Percentiles rank a stretch among this genome's conserved stretches.
phyloP scores from a whole-genome alignment of 2,113 vertebrate species.

The Rhinopithecus roxellana region DNA sequence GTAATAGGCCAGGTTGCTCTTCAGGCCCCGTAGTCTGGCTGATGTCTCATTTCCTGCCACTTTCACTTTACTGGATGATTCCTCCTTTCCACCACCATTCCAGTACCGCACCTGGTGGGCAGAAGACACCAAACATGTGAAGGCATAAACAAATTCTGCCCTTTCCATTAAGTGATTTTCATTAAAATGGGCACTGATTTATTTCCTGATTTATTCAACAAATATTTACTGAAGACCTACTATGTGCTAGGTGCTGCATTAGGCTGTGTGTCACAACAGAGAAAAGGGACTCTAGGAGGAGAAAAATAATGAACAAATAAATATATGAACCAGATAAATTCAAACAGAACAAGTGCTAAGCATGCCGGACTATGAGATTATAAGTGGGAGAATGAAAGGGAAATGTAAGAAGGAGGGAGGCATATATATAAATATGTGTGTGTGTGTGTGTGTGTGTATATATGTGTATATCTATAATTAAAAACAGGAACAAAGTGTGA shows the following conservation, averaged over 20 bases:
- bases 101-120: constrained; percentile 91
- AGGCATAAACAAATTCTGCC: not conserved
- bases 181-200: not conserved
- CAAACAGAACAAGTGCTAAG: not conserved
- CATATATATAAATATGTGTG: too few species aligned
- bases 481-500: not conserved
- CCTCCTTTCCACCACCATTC: constrained; percentile 93
- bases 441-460: too few species aligned
- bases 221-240: not conserved
- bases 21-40: constrained; percentile 89
- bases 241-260: not conserved
- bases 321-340: not conserved
- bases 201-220: not conserved
- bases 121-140: constrained; percentile 14
- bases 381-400: not conserved
- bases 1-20: constrained; percentile 90
- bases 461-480: not conserved
- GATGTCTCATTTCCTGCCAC: constrained; percentile 91
- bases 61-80: constrained; percentile 89
- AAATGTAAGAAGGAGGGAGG: not conserved
- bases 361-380: too few species aligned
- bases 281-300: not conserved
- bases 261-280: not conserved
- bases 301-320: not conserved
- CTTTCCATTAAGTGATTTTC: not conserved